phyloP scores from a whole-genome alignment of 2,888 invertebrate genomes.

The Galerucella pusilla region DNA sequence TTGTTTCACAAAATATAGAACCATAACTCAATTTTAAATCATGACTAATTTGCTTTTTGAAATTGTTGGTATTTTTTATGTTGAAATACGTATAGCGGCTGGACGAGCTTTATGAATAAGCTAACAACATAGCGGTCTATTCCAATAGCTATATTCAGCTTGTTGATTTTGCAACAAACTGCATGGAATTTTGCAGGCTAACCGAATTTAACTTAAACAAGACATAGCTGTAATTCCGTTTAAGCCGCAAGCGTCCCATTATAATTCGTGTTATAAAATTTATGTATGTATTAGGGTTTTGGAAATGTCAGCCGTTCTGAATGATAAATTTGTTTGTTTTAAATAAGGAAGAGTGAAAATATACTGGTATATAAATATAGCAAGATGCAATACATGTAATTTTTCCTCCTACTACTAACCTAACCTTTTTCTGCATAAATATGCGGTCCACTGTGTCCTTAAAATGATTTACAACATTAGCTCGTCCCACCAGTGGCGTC shows the following conservation, averaged over 20 bases:
- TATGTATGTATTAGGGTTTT: conserved; percentile 34
- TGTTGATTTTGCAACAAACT: conserved; percentile 35
- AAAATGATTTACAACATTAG: too few relatives aligned
- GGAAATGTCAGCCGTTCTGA: conserved; percentile 24
- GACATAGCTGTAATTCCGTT: conserved; percentile 31
- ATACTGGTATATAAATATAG: too few relatives aligned
- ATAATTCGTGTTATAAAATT: conserved; percentile 35
- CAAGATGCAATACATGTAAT: too few relatives aligned
- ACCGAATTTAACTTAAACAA: conserved; percentile 32
- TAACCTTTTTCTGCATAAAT: too few relatives aligned
- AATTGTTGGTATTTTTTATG: not conserved
- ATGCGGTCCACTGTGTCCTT: too few relatives aligned
- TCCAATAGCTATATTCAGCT: conserved; percentile 19
- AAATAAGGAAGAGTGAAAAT: too few relatives aligned
- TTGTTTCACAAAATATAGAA: not conserved
- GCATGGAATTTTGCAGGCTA: conserved; percentile 27
- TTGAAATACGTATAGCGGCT: not conserved
- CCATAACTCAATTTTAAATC: not conserved
- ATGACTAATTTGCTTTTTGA: not conserved
- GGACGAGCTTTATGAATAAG: conserved; percentile 4
- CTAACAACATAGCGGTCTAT: conserved; percentile 3
- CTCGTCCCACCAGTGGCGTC: too few relatives aligned
- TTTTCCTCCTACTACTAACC: too few relatives aligned
- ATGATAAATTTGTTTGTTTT: conserved; percentile 25
- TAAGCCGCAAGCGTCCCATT: conserved; percentile 20